Base-by-base conservation (phyloP, 1,140 invertebrate genomes). In the Zaprionus capensis region DNA sequence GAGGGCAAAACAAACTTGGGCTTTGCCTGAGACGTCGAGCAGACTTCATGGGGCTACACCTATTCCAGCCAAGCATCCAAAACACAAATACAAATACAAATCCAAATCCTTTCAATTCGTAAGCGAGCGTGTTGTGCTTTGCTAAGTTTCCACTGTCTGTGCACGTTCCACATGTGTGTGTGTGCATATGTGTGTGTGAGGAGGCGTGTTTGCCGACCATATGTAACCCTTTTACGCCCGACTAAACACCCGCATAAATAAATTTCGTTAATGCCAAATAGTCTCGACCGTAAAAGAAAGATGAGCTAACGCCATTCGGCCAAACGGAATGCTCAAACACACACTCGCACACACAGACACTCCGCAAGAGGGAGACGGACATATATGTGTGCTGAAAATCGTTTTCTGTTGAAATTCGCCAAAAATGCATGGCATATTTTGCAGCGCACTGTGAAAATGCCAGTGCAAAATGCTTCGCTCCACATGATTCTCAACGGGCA, bases 201-300 rank as follows among this genome's bases (percentile, higher is more conserved):
- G 34, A 59, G 71, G 71, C 59, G 55, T 78, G 56, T 51, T 63
- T 72, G 67, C 63, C 59, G 72, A 75, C 77, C 86, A 86, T 91
- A 91, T 91, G 87, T 83, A 91, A 82, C 78, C 75, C 87, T 91
- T 91, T 91, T 87, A 81, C 87, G 87, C 87, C 87, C 78, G 87
- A 91, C 82, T 91, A 91, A 91, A 91, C 77, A 91, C 87, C 80
- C 87, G 87, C 83, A 91, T 91, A 91, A 91, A 91, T 91, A 91
- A 91, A 91, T 91, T 91, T 91, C 71, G 85, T 85, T 90, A 90
- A 90, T 90, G 85, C 85, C 85, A 78, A 90, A 90, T 90, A 85
- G 85, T 90, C 85, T 90, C 72, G 79, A 87, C 79, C 85, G 85
- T 82, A 90, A 90, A 90, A 90, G 85, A 90, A 90, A 87, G 84